phyloP scores from a whole-genome alignment of 1,140 invertebrate species.

The Tetragnatha versicolor region DNA sequence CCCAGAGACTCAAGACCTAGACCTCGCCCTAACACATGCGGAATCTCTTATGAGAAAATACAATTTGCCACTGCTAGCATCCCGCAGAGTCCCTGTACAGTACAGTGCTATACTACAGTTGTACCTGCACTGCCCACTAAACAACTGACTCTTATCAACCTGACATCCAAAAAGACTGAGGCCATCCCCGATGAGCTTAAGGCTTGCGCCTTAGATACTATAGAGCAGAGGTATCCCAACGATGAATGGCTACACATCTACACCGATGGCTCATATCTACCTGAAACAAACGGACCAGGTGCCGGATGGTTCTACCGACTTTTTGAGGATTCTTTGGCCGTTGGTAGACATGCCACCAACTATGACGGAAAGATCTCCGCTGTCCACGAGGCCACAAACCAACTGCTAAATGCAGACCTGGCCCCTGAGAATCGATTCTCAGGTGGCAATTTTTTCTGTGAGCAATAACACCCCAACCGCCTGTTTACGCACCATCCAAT shows the following conservation, averaged over 20 bases:
- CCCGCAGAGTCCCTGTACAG: background rate
- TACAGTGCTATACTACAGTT: background rate
- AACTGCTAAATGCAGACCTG: too few relatives aligned
- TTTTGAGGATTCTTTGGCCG: too few relatives aligned
- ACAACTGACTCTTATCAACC: too few relatives aligned
- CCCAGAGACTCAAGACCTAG: background rate
- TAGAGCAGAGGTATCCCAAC: background rate
- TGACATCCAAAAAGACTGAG: too few relatives aligned
- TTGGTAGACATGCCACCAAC: too few relatives aligned
- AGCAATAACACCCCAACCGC: too few relatives aligned
- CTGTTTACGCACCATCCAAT: too few relatives aligned
- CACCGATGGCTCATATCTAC: background rate
- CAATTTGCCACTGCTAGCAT: background rate
- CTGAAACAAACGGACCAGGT: background rate
- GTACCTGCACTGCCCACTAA: background rate
- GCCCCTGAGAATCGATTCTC: too few relatives aligned
- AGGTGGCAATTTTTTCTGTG: too few relatives aligned
- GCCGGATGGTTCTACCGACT: too few relatives aligned
- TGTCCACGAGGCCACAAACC: too few relatives aligned
- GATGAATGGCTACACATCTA: slow-evolving; percentile 6
- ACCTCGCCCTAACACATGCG: background rate
- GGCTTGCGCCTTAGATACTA: background rate
- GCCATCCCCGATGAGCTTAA: background rate
- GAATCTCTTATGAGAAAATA: background rate
- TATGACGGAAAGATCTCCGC: too few relatives aligned